A percentile compares a stretch with the other conserved stretches of the same genome.
phyloP scores from a whole-genome alignment of 2,797 vertebrate genomes.

The Phaenicophaeus curvirostris region DNA sequence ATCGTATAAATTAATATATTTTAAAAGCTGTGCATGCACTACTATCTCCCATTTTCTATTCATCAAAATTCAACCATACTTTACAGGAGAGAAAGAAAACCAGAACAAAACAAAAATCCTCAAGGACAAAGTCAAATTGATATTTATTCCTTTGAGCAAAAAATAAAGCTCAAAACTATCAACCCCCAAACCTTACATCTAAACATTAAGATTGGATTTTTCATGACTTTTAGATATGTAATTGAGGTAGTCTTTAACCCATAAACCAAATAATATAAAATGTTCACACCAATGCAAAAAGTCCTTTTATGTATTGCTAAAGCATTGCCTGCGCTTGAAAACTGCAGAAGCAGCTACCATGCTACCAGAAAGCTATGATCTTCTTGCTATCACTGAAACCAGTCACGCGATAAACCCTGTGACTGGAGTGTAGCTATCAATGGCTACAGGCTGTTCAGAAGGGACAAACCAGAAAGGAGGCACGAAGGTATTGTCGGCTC shows the following conservation, averaged over 20 bases:
- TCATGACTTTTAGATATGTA: neutral
- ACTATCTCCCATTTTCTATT: neutral
- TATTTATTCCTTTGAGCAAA: neutral
- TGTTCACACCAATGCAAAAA: fast-evolving
- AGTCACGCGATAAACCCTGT: no score
- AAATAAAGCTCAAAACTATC: neutral
- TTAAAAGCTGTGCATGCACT: neutral
- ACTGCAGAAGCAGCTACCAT: neutral
- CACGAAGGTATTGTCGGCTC: no score
- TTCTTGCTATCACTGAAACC: no score
- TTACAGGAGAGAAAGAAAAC: neutral
- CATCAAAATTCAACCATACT: neutral
- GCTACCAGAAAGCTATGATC: no score
- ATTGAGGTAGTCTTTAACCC: neutral
- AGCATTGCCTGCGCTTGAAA: neutral
- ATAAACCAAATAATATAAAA: neutral
- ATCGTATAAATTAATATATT: neutral
- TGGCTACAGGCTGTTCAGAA: no score
- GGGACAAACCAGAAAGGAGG: no score
- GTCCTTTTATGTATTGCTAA: neutral
- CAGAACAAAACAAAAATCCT: neutral
- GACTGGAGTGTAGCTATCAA: no score
- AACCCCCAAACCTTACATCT: neutral
- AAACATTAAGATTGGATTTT: neutral
- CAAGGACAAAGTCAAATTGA: neutral